Percentiles rank a stretch among this genome's conserved stretches.
phyloP scores from a whole-genome alignment of 2,113 vertebrate species.

The Picathartes gymnocephalus region DNA sequence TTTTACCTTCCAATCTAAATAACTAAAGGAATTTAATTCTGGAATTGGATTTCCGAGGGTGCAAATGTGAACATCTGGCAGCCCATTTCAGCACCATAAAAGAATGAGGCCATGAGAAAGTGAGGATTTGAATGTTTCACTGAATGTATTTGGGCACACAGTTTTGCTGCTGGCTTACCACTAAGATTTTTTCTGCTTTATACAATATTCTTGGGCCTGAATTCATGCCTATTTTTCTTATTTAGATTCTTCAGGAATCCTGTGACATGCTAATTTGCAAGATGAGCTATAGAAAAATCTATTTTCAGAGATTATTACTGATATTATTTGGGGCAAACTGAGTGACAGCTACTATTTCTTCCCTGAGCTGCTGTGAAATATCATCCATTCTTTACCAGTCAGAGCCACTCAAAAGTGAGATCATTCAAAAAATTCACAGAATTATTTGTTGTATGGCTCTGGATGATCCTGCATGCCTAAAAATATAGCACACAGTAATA shows the following conservation, averaged over 20 bases:
- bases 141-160: background rate
- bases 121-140: background rate
- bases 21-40: background rate
- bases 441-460: background rate
- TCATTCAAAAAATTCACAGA: background rate
- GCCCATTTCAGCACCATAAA: background rate
- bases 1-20: background rate
- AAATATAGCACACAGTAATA: background rate
- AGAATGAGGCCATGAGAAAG: background rate
- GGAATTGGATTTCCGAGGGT: background rate
- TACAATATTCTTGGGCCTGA: background rate
- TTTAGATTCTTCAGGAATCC: background rate
- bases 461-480: background rate
- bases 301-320: slow-evolving; percentile 45
- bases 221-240: background rate
- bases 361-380: slow-evolving; percentile 34
- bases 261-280: slow-evolving; percentile 1
- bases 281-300: slow-evolving; percentile 18
- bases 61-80: background rate
- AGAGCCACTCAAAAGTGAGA: background rate
- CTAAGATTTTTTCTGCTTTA: background rate
- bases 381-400: background rate
- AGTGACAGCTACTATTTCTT: slow-evolving; percentile 39
- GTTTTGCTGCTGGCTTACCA: background rate
- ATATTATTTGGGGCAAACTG: slow-evolving; percentile 52